A percentile compares a stretch with the other conserved stretches of the same genome.
Conservation (phyloP, 2,797 vertebrate species). For the Anguilla pacifica region DNA sequence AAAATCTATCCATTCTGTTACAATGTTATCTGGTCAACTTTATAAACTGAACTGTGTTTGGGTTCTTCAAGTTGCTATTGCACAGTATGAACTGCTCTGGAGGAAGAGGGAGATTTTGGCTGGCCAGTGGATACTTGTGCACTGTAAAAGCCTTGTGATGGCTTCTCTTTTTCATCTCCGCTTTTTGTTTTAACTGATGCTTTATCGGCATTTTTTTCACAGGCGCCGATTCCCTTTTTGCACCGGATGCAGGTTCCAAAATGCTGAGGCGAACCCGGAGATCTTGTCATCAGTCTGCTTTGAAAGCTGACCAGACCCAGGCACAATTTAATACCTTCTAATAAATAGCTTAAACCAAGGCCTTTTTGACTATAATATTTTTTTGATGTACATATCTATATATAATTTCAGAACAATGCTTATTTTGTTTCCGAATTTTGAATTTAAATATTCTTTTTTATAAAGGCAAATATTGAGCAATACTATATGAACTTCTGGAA, state of each 20-base stretch:
- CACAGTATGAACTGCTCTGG: not conserved
- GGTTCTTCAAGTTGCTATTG: not conserved
- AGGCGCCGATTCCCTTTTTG: constrained; percentile 29
- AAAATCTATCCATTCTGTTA: not conserved
- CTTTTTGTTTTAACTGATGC: not conserved
- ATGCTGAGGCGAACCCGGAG: constrained; percentile 30
- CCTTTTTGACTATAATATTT: constrained; percentile 49
- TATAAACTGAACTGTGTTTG: not conserved
- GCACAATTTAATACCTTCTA: constrained; percentile 43
- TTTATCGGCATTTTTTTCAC: constrained; percentile 16
- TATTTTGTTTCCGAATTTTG: constrained; percentile 53
- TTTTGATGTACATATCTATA: constrained; percentile 58
- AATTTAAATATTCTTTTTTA: constrained; percentile 40
- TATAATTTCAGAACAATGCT: constrained; percentile 56
- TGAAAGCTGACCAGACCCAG: constrained; percentile 32
- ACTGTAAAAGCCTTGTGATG: not conserved
- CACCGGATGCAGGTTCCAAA: constrained; percentile 42
- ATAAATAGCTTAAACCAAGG: constrained; percentile 54
- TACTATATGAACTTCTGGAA: constrained; percentile 47
- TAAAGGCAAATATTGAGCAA: constrained; percentile 46
- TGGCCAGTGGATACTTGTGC: no score
- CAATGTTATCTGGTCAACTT: not conserved
- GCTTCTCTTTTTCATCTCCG: not conserved
- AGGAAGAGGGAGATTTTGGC: not conserved
- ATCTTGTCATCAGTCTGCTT: constrained; percentile 43